Percentiles rank a stretch among this genome's conserved stretches.
phyloP scores from a whole-genome alignment of 1,140 invertebrate genomes.

The Euborellia annulipes region DNA sequence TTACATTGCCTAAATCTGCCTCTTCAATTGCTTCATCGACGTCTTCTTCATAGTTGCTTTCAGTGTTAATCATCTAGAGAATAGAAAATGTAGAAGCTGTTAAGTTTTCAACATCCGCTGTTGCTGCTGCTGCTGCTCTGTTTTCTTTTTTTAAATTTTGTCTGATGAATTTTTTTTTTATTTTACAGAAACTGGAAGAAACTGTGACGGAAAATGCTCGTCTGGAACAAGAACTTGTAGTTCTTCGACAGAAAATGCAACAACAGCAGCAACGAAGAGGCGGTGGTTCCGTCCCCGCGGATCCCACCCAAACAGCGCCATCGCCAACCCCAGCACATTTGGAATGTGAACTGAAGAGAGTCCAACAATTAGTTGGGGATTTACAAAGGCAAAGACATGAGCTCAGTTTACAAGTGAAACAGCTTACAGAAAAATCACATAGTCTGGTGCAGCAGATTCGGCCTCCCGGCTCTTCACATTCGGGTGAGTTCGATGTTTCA shows the following conservation, averaged over 20 bases:
- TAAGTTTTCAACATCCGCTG: no score
- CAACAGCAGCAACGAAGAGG: neutral
- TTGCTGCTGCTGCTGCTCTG: neutral
- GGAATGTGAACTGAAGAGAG: slow-evolving; percentile 63
- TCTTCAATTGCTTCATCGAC: no score
- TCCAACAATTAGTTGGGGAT: slow-evolving; percentile 70
- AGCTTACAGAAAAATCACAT: slow-evolving; percentile 60
- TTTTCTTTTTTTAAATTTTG: neutral
- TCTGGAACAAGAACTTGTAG: slow-evolving; percentile 70
- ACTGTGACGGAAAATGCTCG: slow-evolving; percentile 76
- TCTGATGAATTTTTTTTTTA: slow-evolving; percentile 3
- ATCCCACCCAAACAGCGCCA: no score
- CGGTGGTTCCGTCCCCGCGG: no score
- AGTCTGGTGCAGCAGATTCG: slow-evolving; percentile 33
- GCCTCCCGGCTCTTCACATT: no score
- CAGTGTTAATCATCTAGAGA: no score
- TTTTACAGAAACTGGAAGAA: slow-evolving; percentile 67
- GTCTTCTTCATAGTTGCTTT: no score
- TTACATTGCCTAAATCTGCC: no score
- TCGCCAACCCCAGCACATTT: slow-evolving; percentile 45
- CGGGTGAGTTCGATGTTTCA: no score
- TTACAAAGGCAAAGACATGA: slow-evolving; percentile 67
- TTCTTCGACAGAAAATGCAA: slow-evolving; percentile 69
- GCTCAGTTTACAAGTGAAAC: slow-evolving; percentile 61
- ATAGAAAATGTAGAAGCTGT: no score